Percentiles rank a stretch among this genome's conserved stretches.
Conservation (phyloP, 2,888 invertebrate genomes). For the Diarsia dahlii region DNA sequence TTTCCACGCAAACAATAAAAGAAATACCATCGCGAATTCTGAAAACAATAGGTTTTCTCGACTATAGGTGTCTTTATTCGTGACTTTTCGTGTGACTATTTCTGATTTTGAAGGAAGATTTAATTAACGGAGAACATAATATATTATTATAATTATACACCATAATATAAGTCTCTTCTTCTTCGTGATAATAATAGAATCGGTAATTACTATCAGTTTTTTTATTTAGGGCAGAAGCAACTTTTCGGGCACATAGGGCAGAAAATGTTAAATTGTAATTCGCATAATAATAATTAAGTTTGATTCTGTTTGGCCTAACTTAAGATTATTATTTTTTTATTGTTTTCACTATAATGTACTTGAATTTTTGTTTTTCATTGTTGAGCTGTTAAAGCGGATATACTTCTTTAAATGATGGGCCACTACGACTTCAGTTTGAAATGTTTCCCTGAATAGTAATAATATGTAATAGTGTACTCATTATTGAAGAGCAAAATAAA, state of each 20-base stretch:
- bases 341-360: too few species aligned
- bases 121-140: background rate
- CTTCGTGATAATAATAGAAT: background rate
- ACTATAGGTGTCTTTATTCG: constrained; percentile 7
- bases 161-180: background rate
- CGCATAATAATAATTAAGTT: too few species aligned
- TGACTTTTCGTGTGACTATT: constrained; percentile 24
- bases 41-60: constrained; percentile 40
- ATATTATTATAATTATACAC: background rate
- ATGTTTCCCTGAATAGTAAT: too few species aligned
- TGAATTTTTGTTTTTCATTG: too few species aligned
- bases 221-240: background rate
- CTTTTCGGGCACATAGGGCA: background rate
- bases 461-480: too few species aligned
- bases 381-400: too few species aligned
- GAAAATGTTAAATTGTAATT: background rate
- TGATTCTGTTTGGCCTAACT: too few species aligned
- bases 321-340: too few species aligned
- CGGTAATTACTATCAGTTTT: background rate
- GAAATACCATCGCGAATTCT: constrained; percentile 31
- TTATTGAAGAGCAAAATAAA: too few species aligned
- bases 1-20: constrained; percentile 41
- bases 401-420: too few species aligned
- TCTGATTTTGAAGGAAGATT: constrained; percentile 23
- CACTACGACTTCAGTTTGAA: too few species aligned